Percentiles rank a stretch among this genome's conserved stretches.
phyloP scores from a whole-genome alignment of 2,797 vertebrate genomes.

The Parambassis ranga region DNA sequence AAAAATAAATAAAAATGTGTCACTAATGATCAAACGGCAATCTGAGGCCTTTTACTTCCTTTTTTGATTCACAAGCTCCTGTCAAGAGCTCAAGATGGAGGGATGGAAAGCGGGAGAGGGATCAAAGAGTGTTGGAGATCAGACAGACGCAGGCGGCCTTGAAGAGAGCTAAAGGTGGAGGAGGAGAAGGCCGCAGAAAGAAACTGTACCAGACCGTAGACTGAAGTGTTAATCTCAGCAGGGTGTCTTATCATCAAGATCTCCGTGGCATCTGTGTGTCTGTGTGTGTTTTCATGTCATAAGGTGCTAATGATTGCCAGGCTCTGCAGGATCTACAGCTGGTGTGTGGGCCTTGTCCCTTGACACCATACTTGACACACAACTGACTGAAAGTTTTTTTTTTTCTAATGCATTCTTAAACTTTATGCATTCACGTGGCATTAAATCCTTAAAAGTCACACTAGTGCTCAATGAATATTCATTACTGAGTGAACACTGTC shows the following conservation, averaged over 20 bases:
- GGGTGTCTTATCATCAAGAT: constrained; percentile 54
- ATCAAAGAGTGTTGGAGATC: constrained; percentile 63
- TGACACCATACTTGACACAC: constrained; percentile 22
- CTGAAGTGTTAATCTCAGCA: constrained; percentile 63
- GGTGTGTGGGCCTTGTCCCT: constrained; percentile 58
- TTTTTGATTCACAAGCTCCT: constrained; percentile 41
- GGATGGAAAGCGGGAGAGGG: constrained; percentile 40
- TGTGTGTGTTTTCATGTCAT: constrained; percentile 39
- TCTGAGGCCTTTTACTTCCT: constrained; percentile 29
- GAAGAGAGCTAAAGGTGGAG: constrained; percentile 63
- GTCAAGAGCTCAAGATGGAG: constrained; percentile 53
- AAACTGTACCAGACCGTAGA: constrained; percentile 44
- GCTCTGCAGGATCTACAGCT: constrained; percentile 51
- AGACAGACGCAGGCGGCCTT: constrained; percentile 44
- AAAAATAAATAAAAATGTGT: constrained; percentile 36
- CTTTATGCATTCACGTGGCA: constrained; percentile 9
- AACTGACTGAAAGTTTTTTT: constrained; percentile 42
- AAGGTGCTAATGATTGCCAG: constrained; percentile 31
- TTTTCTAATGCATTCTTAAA: background rate
- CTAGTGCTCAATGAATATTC: constrained; percentile 27
- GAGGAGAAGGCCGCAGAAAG: constrained; percentile 51
- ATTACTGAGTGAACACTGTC: constrained; percentile 23
- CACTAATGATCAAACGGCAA: constrained; percentile 19
- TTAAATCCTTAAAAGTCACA: constrained; percentile 17
- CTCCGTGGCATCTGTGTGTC: constrained; percentile 36